Evolutionary conservation across 2,888 invertebrate species (phyloP).

Genomic region (Slavum lentiscoides): DNA sequence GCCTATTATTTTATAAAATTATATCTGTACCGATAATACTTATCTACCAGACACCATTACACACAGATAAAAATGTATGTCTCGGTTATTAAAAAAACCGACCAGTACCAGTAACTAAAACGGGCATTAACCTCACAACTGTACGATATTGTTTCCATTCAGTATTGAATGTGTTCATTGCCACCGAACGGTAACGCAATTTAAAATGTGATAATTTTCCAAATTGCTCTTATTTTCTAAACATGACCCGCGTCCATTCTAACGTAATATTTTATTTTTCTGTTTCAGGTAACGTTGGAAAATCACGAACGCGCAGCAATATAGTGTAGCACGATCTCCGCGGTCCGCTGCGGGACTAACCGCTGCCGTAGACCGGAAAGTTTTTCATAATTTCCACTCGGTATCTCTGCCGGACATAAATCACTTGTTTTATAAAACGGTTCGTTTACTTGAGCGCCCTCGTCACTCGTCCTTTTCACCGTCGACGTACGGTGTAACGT

Average conservation of each 20-base stretch:
- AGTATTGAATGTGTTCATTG: too few relatives aligned
- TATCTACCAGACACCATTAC: too few relatives aligned
- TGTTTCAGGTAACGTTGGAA: conserved; percentile 47
- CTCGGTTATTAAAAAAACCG: too few relatives aligned
- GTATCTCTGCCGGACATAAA: conserved; percentile 25
- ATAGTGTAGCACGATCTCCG: neutral
- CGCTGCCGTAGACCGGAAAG: neutral
- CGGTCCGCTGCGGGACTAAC: neutral
- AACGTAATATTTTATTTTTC: conserved; percentile 14
- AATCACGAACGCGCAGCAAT: neutral
- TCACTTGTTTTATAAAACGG: conserved; percentile 26
- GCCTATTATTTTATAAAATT: too few relatives aligned
- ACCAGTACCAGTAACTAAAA: too few relatives aligned
- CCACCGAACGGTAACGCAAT: too few relatives aligned
- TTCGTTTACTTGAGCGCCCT: conserved; percentile 40
- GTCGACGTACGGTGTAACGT: conserved; percentile 26
- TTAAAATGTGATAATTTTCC: too few relatives aligned
- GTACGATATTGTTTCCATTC: too few relatives aligned
- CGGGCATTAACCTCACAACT: too few relatives aligned
- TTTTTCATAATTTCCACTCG: conserved; percentile 39
- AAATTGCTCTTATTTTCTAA: too few relatives aligned
- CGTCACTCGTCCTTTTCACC: conserved; percentile 23
- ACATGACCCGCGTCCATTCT: neutral
- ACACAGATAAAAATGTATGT: too few relatives aligned
- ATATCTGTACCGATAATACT: too few relatives aligned